Percentiles rank a stretch among this genome's conserved stretches.
Conservation (phyloP, 2,888 invertebrate genomes). For the Leptopilina myrica region DNA sequence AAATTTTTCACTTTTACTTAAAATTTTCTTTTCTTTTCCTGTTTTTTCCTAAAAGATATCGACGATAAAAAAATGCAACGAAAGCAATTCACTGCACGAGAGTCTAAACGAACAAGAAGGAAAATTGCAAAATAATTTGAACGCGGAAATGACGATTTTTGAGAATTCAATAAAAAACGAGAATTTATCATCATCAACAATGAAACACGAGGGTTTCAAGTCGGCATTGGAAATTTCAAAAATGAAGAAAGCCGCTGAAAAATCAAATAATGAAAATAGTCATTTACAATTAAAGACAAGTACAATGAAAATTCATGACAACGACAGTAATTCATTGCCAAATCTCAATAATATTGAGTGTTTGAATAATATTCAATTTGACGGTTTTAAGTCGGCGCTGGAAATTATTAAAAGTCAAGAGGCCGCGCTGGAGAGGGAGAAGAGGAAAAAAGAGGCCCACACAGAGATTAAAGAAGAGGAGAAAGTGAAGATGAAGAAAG, state of each 20-base stretch:
- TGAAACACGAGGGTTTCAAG: slow-evolving; percentile 16
- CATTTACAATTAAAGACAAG: not conserved
- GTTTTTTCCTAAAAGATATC: slow-evolving; percentile 79
- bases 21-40: slow-evolving; percentile 56
- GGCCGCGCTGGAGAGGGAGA: not conserved
- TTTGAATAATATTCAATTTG: slow-evolving; percentile 3
- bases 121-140: slow-evolving; percentile 67
- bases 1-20: too few relatives aligned
- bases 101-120: slow-evolving; percentile 79
- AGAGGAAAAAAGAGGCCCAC: not conserved
- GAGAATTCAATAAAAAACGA: not conserved
- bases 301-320: not conserved
- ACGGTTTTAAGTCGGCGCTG: slow-evolving; percentile 19
- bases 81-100: slow-evolving; percentile 78
- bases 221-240: slow-evolving; percentile 10
- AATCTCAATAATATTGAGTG: not conserved
- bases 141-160: not conserved
- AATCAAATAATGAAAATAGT: not conserved
- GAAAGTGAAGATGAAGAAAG: not conserved
- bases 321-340: not conserved
- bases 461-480: not conserved
- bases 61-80: slow-evolving; percentile 80
- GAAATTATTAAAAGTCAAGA: slow-evolving; percentile 28
- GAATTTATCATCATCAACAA: not conserved
- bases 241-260: too few relatives aligned